Evolutionary conservation across 2,888 invertebrate genomes (phyloP), one percentile per base, ranked within the genome.

Genomic region (Drosophila yooni): DNA sequence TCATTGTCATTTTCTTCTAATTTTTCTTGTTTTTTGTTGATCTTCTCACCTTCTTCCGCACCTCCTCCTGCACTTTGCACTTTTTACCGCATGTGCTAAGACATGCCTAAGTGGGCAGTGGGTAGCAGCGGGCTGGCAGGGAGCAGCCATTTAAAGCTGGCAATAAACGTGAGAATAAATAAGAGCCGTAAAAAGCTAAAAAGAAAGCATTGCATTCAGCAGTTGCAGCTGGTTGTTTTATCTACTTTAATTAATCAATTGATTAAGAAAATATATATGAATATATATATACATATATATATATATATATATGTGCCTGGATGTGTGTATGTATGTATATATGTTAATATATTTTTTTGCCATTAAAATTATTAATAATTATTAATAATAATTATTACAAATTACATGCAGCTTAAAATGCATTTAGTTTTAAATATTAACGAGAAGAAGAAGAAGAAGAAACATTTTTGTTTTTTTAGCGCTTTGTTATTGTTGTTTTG

Each of bases 21-120:
- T 80, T 81, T 80, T 70, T 80, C 70, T 56, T 63, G 70, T 59
- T 66, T 65, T 73, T 74, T 62, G 27, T 21, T 21, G 21, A 21
- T 59, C 54, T 15, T 15, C 21, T 25, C 34, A 3, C 34, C 60
- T 68, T 68, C 57, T 72, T 62, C 13, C 34, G 33, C 27, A 4
- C 40, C 34, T 36, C 0, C 31, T 11, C 25, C 11, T 33, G 36
- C 57, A 64, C 51, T 60, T 52, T 34, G 5, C 52, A 33, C 56
- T 57, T 46, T 52, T 69, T 33, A 62, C 73, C 76, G 50, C 73
- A 75, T 60, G 15, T 53, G 56, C 34, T 2, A 25, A 46, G 46
- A 25, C 21, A 46, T 46, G 46, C 46, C 46, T 46, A 46, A 46
- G 25, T 46, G 46, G 31, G 21, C 66, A 64, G 13, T 7, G 66